Evolutionary conservation across 2,797 vertebrate species (phyloP).

Genomic region (Alectoris magna): DNA sequence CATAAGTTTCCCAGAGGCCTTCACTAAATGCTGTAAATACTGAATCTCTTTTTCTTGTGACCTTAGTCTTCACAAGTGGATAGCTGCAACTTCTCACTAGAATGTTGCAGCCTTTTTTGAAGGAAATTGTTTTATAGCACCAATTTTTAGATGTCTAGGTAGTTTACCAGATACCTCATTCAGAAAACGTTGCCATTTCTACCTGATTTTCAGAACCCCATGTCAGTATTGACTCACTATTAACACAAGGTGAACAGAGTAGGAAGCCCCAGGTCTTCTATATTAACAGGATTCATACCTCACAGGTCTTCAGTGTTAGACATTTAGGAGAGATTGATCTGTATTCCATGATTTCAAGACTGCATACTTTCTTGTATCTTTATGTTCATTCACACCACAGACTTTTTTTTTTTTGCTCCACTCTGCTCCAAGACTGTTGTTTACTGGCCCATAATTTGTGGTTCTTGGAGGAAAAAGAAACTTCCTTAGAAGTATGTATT

Average conservation of each 20-base stretch:
- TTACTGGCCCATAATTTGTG: neutral
- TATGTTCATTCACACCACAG: neutral
- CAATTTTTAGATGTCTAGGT: no score
- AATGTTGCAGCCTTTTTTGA: neutral
- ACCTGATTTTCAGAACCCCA: no score
- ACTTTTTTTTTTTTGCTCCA: neutral
- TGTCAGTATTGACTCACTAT: no score
- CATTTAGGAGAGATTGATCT: neutral
- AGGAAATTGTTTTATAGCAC: neutral
- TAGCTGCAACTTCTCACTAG: neutral
- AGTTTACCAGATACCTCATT: no score
- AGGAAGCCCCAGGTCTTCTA: no score
- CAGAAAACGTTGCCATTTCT: no score
- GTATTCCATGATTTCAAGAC: neutral
- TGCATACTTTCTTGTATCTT: neutral
- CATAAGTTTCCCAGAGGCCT: neutral
- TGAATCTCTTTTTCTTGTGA: neutral
- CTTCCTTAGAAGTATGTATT: fast-evolving
- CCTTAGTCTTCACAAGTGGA: no score
- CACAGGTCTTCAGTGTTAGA: no score
- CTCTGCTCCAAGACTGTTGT: neutral
- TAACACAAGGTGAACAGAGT: no score
- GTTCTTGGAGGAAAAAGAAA: neutral
- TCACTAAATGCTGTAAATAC: neutral
- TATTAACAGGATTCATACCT: no score